These are phyloP conservation scores for Pycnomerus fuliginosus DNA, from an alignment of 2,888 invertebrate genomes.

Conservation along the genomic window DNA sequence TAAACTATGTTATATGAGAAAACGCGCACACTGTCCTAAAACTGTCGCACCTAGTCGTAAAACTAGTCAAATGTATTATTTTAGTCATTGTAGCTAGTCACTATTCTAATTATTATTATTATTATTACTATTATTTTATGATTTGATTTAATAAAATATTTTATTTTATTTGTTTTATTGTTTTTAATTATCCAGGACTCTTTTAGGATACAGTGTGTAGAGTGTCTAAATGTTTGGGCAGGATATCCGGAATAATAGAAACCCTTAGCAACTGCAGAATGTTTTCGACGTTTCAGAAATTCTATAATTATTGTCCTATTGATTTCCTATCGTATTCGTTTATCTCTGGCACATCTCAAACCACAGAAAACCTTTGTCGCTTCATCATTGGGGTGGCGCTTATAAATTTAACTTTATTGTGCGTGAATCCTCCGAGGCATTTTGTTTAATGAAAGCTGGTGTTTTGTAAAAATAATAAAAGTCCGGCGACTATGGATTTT, in stretches of 20 bases:
- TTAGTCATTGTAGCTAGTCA: constrained; percentile 8
- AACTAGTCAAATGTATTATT: not conserved
- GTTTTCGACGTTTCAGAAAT: constrained; percentile 36
- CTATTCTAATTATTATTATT: constrained; percentile 1
- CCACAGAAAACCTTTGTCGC: constrained; percentile 26
- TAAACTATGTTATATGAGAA: constrained; percentile 7
- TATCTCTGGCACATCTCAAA: constrained; percentile 39
- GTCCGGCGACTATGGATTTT: constrained; percentile 32
- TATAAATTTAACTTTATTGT: not conserved
- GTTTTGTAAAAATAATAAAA: constrained; percentile 28
- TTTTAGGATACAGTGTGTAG: constrained; percentile 23
- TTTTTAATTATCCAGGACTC: constrained; percentile 8
- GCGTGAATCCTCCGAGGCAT: not conserved
- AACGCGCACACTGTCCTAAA: constrained; percentile 15
- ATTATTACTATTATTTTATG: not conserved
- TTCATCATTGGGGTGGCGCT: constrained; percentile 18
- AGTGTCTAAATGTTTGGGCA: constrained; percentile 33
- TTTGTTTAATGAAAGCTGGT: constrained; percentile 21
- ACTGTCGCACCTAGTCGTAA: constrained; percentile 7
- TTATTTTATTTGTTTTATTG: constrained; percentile 10
- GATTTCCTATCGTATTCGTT: constrained; percentile 42
- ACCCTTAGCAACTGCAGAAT: constrained; percentile 31
- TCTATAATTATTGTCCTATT: constrained; percentile 43
- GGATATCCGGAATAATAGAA: constrained; percentile 23
- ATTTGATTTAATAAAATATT: not conserved